Base-by-base conservation (phyloP, 2,888 invertebrate species). In the Agelastica alni region DNA sequence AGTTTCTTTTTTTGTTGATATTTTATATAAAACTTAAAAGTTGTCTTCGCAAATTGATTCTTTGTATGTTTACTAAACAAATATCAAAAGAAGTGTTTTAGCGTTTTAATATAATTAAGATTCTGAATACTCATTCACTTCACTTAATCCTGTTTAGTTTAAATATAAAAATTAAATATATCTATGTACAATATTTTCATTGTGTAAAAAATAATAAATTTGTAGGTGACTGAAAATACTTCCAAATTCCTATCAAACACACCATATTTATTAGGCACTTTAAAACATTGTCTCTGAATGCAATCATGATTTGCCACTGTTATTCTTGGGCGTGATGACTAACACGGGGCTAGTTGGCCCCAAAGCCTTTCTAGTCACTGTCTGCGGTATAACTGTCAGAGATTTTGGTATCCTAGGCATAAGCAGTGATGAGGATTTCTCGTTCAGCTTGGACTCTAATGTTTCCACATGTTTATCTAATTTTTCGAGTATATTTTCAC, bases 401-500 rank as follows among this genome's bases (percentile, higher is more conserved):
- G 89, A 88, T 73, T 87, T 89, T 18, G 91, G 91, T 71, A 91
- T 89, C 76, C 88, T 89, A 42, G 90, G 89, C 79, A 91, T 78
- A 47, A 84, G 77, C 72, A 81, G 74, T 48, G 79, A 74, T 37
- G 79, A 73, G 48, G 75, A 68, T 20, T 73, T 75, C 46, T 71
- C 70, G 44, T 64, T 65, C 17, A 73, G 60, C 59, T 73, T 75
- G 3, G 74, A 53, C 28, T 74, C 75, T 41, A 79, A 62, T 64
- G 77, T 73, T 56, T 78, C 77, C 44, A 80, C 78, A 54, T 79
- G 79, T 53, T 75, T 77, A 60, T 80, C 80, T 9, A 80, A 67
- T 42, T 71, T 77, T 51, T 80, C 80, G 34, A 80, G 65, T 49
- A 70, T 72, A 47, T 65, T 72, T 49, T 75, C 75, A 34, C 62